Evolutionary conservation across 1,140 invertebrate genomes (phyloP).

Genomic region (Danaus melanippus): DNA sequence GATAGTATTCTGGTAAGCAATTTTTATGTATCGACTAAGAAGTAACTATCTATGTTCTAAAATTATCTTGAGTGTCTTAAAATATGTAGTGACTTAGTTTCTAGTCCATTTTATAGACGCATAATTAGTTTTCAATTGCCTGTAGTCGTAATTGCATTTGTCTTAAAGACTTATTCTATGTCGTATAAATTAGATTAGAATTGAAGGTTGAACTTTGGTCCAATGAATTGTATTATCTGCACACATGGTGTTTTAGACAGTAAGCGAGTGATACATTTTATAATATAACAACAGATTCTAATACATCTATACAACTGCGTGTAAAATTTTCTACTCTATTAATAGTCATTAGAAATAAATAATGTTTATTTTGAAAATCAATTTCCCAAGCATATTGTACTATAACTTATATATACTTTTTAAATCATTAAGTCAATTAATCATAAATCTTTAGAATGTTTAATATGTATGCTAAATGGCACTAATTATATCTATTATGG

Average conservation of each 20-base stretch:
- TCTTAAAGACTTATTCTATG: conserved; percentile 20
- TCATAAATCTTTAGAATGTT: conserved; percentile 8
- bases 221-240: conserved; percentile 63
- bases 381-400: too few species aligned
- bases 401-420: neutral
- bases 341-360: too few species aligned
- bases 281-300: conserved; percentile 14
- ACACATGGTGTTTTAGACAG: conserved; percentile 57
- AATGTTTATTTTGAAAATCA: too few species aligned
- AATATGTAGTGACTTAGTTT: conserved; percentile 12
- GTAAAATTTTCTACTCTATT: too few species aligned
- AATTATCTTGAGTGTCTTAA: conserved; percentile 30
- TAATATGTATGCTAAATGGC: conserved; percentile 12
- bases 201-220: conserved; percentile 70
- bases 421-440: conserved; percentile 8
- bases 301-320: too few species aligned
- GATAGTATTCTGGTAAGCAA: conserved; percentile 43
- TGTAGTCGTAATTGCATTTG: conserved; percentile 20
- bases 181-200: conserved; percentile 31
- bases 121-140: conserved; percentile 19
- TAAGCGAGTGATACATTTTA: conserved; percentile 14
- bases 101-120: conserved; percentile 11
- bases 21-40: conserved; percentile 30
- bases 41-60: conserved; percentile 20
- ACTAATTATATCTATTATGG: conserved; percentile 20